phyloP scores from a whole-genome alignment of 2,888 invertebrate genomes.

The Magallana nippona region DNA sequence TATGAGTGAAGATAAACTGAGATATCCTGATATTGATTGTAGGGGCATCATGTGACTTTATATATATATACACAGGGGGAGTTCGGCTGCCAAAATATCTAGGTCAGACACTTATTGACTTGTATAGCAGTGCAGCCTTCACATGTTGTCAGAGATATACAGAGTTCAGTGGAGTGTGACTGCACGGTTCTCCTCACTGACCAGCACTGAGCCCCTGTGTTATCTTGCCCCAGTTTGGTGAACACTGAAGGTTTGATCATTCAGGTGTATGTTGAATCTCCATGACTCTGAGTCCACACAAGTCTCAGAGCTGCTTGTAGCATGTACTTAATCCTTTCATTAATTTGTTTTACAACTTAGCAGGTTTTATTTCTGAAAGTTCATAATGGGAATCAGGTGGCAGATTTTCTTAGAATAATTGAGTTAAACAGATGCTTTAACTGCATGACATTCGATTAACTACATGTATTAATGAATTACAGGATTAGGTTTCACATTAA shows the following conservation, averaged over 20 bases:
- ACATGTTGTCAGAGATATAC: background rate
- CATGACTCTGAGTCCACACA: too few relatives aligned
- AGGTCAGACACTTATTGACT: background rate
- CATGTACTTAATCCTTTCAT: too few relatives aligned
- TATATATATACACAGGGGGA: background rate
- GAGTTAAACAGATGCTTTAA: too few relatives aligned
- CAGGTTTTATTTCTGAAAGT: too few relatives aligned
- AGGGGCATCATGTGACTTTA: conserved; percentile 23
- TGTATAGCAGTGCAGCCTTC: background rate
- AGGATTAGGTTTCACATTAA: too few relatives aligned
- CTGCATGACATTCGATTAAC: too few relatives aligned
- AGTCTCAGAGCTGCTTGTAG: too few relatives aligned
- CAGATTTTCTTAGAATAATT: too few relatives aligned
- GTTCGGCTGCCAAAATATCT: conserved; percentile 4
- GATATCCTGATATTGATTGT: conserved; percentile 16
- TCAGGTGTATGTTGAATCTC: too few relatives aligned
- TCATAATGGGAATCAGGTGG: too few relatives aligned
- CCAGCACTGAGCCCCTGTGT: background rate
- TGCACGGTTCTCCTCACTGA: background rate
- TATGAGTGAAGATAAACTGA: conserved; percentile 21
- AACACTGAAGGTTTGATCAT: background rate
- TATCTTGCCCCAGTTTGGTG: background rate
- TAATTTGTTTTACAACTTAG: too few relatives aligned
- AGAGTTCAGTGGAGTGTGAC: conserved; percentile 1
- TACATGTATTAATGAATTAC: too few relatives aligned